Conservation (phyloP, 2,888 invertebrate species). For the Chymomyza fuscimana region DNA sequence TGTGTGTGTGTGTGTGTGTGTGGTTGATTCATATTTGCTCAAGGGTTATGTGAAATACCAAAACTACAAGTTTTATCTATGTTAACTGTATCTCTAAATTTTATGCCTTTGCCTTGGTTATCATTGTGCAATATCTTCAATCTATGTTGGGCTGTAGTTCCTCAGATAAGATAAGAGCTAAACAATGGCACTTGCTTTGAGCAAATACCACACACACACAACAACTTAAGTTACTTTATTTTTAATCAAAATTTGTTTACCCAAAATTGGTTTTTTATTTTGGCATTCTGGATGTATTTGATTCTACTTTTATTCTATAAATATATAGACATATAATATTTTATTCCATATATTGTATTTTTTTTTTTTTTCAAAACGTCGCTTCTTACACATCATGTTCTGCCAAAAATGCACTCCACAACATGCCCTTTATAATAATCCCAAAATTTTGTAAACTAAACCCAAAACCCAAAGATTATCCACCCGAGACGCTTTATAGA, state of each 20-base stretch:
- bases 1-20: not conserved
- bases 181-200: conserved; percentile 24
- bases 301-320: too few species aligned
- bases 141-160: conserved; percentile 56
- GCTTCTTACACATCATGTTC: not conserved
- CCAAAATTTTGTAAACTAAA: conserved; percentile 3
- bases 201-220: conserved; percentile 48
- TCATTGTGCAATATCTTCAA: conserved; percentile 69
- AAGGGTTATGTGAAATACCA: not conserved
- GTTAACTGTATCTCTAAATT: not conserved
- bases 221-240: conserved; percentile 12
- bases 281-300: conserved; percentile 13
- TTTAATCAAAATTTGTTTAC: conserved; percentile 9
- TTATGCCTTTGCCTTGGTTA: conserved; percentile 24
- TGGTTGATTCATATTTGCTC: not conserved
- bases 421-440: not conserved
- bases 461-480: conserved; percentile 73
- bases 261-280: not conserved
- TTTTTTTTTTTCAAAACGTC: conserved; percentile 16
- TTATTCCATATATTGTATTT: not conserved
- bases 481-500: conserved; percentile 83
- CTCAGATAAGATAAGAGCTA: conserved; percentile 67
- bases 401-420: conserved; percentile 4
- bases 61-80: not conserved
- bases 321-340: too few species aligned